Evolutionary conservation across 2,888 invertebrate species (phyloP).

Genomic region (Zelleria hepariella): DNA sequence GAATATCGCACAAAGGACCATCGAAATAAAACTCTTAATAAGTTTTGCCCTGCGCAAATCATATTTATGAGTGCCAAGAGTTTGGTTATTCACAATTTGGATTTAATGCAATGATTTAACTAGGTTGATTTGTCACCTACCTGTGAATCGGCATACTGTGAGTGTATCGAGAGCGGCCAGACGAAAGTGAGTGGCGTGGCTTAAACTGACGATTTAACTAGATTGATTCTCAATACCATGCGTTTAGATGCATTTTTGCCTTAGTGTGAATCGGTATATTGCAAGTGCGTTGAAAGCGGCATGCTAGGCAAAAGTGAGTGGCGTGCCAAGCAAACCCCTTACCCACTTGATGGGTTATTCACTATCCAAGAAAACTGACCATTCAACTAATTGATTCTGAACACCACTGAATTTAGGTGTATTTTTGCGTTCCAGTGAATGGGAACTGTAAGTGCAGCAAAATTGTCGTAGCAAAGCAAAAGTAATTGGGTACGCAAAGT

Average conservation of each 20-base stretch:
- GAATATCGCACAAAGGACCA: no score
- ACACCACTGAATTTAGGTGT: not conserved
- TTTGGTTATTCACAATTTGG: no score
- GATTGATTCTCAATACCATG: no score
- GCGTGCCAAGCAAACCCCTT: constrained; percentile 47
- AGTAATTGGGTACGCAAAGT: no score
- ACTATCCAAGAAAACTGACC: constrained; percentile 43
- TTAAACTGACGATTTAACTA: no score
- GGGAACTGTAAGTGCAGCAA: constrained; percentile 43
- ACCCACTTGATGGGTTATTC: no score
- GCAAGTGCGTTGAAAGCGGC: constrained; percentile 41
- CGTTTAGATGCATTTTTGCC: no score
- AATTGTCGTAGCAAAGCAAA: constrained; percentile 42
- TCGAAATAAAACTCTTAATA: no score
- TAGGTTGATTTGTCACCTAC: constrained; percentile 25
- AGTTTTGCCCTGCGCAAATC: no score
- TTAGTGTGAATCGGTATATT: constrained; percentile 53
- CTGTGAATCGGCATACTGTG: constrained; percentile 50
- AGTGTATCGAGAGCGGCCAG: constrained; percentile 42
- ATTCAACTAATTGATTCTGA: not conserved
- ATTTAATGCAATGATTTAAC: not conserved
- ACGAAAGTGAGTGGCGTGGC: constrained; percentile 39
- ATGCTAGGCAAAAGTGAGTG: constrained; percentile 43
- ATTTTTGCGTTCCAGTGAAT: constrained; percentile 42
- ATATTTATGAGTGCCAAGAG: no score